Conservation (phyloP, 1,140 invertebrate genomes). For the Tetramorium alpestre region DNA sequence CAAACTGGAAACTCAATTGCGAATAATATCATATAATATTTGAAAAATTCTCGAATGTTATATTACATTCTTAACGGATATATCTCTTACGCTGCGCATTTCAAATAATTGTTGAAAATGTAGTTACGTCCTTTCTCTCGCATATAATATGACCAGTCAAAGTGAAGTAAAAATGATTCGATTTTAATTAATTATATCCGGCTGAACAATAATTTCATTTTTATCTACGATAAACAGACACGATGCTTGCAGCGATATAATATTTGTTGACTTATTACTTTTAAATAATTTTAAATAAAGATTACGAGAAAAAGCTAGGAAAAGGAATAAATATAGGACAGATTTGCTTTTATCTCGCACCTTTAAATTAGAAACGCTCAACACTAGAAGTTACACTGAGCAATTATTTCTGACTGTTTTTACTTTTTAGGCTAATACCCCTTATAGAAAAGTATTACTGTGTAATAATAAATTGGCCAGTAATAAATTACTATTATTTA, state of each 20-base stretch:
- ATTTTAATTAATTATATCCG: neutral
- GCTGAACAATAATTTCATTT: neutral
- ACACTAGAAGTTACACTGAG: too few species aligned
- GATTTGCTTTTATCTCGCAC: neutral
- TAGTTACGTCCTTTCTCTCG: neutral
- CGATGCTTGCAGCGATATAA: neutral
- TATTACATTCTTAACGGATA: neutral
- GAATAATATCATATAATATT: neutral
- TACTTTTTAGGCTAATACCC: too few species aligned
- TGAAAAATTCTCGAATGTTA: conserved; percentile 1
- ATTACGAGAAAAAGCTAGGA: neutral
- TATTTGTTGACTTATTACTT: neutral
- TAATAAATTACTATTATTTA: too few species aligned
- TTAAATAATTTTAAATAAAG: neutral
- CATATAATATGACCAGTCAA: neutral
- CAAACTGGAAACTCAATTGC: conserved; percentile 28
- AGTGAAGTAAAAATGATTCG: neutral
- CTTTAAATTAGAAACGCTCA: neutral
- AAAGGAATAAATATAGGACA: too few species aligned
- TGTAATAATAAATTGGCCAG: too few species aligned
- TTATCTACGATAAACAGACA: conserved; percentile 2
- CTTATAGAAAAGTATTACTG: too few species aligned
- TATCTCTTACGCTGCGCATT: neutral
- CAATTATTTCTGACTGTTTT: too few species aligned
- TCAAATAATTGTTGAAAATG: conserved; percentile 8